Evolutionary conservation across 1,140 invertebrate species (phyloP).

Genomic region (Drosophila melanica): DNA sequence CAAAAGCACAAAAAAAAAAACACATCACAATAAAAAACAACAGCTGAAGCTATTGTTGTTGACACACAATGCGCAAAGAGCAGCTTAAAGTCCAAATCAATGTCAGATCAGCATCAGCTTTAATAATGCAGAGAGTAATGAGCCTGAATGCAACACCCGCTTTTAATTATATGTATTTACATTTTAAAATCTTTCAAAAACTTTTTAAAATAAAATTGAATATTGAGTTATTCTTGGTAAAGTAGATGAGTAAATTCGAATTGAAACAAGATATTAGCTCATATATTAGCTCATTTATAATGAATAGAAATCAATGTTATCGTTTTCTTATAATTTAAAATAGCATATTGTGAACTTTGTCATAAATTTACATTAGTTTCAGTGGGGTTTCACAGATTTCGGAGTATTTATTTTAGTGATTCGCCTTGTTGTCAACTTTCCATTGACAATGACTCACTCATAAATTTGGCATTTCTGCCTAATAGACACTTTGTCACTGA

Average conservation of each 20-base stretch:
- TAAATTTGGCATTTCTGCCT: neutral
- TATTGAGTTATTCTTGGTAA: no score
- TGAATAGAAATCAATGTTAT: no score
- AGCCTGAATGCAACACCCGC: neutral
- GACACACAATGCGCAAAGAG: neutral
- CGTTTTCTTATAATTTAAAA: no score
- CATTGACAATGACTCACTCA: constrained; percentile 11
- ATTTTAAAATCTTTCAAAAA: neutral
- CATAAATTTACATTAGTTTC: constrained; percentile 12
- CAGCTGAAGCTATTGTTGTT: constrained; percentile 5
- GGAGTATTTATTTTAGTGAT: neutral
- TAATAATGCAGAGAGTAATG: constrained; percentile 5
- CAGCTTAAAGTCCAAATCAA: constrained; percentile 40
- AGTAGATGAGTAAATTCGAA: no score
- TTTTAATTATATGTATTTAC: constrained; percentile 1
- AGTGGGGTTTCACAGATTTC: neutral
- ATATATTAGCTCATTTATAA: no score
- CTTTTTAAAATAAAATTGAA: no score
- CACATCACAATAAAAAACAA: neutral
- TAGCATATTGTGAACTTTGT: neutral
- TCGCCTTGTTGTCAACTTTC: constrained; percentile 3
- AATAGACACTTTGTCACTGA: constrained; percentile 27
- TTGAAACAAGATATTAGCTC: no score
- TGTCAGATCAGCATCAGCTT: constrained; percentile 35
- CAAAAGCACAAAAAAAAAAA: constrained; percentile 10